Percentiles rank a stretch among this genome's conserved stretches.
Evolutionary conservation across 1,140 invertebrate species (phyloP).

Genomic region (Varroa destructor): DNA sequence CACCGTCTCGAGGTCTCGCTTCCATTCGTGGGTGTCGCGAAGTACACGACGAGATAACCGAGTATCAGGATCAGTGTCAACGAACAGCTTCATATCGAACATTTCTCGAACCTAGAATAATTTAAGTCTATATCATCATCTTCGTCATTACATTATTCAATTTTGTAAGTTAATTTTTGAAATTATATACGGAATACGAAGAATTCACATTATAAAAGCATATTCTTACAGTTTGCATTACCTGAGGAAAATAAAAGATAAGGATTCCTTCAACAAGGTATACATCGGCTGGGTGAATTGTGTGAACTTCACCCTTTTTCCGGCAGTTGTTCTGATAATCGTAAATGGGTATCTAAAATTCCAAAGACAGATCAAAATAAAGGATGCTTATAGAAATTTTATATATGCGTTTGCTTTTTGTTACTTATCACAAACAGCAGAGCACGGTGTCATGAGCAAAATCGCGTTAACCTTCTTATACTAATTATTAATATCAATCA

Average conservation of each 20-base stretch:
- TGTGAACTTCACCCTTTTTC: conserved; percentile 53
- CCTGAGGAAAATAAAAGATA: conserved; percentile 77
- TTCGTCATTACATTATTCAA: no score
- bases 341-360: conserved; percentile 56
- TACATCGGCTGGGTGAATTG: conserved; percentile 92
- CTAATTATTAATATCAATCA: no score
- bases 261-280: conserved; percentile 95
- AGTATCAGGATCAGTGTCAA: conserved; percentile 96
- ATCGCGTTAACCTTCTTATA: no score
- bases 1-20: conserved; percentile 81
- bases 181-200: no score
- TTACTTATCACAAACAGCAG: no score
- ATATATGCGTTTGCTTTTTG: no score
- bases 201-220: no score
- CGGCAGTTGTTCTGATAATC: conserved; percentile 69
- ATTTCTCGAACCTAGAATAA: conserved; percentile 64
- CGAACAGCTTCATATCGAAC: conserved; percentile 98
- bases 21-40: conserved; percentile 82
- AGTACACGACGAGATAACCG: conserved; percentile 82
- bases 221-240: background rate
- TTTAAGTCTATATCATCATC: no score
- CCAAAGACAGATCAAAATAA: no score
- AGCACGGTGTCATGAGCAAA: no score
- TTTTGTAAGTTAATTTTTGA: no score
- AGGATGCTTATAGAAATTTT: no score